These are phyloP conservation scores for Nomada goodeniana DNA, from an alignment of 2,888 invertebrate genomes.

Conservation along the genomic window DNA sequence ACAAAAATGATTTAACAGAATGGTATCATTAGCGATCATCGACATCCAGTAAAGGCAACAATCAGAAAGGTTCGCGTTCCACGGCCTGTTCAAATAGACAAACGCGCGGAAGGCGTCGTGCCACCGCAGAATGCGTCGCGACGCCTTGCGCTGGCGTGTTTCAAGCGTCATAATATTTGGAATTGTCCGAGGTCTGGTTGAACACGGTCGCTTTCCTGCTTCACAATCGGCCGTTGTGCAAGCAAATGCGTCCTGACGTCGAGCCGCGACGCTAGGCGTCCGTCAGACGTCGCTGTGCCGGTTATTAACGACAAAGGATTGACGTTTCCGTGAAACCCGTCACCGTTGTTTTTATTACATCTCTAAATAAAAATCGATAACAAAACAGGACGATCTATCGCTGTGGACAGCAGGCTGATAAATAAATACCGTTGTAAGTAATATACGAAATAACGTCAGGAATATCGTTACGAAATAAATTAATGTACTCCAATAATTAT, in stretches of 20 bases:
- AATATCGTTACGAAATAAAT: too few species aligned
- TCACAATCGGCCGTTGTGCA: conserved; percentile 63
- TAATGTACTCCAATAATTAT: too few species aligned
- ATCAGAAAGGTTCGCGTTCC: conserved; percentile 40
- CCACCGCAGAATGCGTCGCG: conserved; percentile 42
- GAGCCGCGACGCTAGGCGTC: conserved; percentile 17
- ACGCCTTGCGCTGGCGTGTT: conserved; percentile 52
- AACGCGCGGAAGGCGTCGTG: conserved; percentile 59
- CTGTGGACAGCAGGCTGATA: too few species aligned
- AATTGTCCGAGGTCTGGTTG: conserved; percentile 52
- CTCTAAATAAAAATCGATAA: too few species aligned
- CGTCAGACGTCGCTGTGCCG: conserved; percentile 24
- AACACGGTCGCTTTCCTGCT: conserved; percentile 52
- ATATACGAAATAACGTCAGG: too few species aligned
- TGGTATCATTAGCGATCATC: conserved; percentile 16
- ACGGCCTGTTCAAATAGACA: conserved; percentile 67
- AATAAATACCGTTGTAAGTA: too few species aligned
- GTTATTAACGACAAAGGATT: conserved; percentile 24
- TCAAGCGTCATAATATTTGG: conserved; percentile 73
- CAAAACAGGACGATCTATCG: too few species aligned
- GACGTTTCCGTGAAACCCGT: background rate
- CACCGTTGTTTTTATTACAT: background rate
- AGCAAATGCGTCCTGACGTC: conserved; percentile 52
- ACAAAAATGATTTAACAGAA: too few species aligned
- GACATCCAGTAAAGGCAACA: conserved; percentile 38